phyloP scores from a whole-genome alignment of 2,113 vertebrate genomes.

The Sylvia atricapilla region DNA sequence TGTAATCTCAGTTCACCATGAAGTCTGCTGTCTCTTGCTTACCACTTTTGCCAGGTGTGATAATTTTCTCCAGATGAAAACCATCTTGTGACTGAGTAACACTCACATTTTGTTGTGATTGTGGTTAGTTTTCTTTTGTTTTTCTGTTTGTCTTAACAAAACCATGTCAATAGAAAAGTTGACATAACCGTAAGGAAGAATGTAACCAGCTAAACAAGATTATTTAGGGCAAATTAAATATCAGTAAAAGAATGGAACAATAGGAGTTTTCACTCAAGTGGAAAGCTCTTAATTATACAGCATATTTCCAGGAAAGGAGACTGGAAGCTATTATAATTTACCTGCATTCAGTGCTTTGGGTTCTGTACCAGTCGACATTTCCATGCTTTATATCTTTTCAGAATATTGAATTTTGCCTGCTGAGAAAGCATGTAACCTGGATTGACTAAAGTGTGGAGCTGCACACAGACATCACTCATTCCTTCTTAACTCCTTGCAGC shows the following conservation, averaged over 20 bases:
- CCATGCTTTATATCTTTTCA: background rate
- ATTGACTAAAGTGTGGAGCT: background rate
- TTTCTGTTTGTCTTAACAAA: background rate
- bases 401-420: background rate
- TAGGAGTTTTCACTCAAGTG: background rate
- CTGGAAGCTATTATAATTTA: background rate
- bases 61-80: background rate
- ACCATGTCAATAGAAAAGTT: background rate
- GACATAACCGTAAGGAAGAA: background rate
- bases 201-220: background rate
- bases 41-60: background rate
- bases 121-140: too few species aligned
- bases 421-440: background rate
- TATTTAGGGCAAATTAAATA: background rate
- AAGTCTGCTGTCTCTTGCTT: background rate
- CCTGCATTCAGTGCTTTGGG: background rate
- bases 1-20: background rate
- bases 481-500: background rate
- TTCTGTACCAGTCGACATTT: background rate
- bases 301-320: background rate
- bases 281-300: slow-evolving; percentile 25
- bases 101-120: background rate
- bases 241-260: background rate
- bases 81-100: background rate
- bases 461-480: background rate